phyloP scores from a whole-genome alignment of 2,113 vertebrate genomes.

The Xenopus borealis region DNA sequence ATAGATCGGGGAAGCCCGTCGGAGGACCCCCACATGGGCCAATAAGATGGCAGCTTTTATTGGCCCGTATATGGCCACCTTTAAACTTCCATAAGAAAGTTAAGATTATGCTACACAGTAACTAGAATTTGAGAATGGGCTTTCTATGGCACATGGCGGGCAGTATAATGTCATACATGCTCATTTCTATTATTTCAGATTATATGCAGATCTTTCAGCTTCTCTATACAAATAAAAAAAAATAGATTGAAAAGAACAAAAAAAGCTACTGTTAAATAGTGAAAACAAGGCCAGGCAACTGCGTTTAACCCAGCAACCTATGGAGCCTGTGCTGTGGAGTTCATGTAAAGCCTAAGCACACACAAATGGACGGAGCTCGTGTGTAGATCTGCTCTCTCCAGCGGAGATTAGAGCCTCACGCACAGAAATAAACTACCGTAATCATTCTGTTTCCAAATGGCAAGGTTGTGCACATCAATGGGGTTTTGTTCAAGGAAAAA shows the following conservation, averaged over 20 bases:
- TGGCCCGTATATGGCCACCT: too few relatives aligned
- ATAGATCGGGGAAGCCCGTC: too few relatives aligned
- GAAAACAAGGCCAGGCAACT: conserved; percentile 30
- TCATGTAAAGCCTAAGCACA: conserved; percentile 3
- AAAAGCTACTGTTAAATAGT: conserved; percentile 23
- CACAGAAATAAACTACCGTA: neutral
- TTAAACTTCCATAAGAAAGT: too few relatives aligned
- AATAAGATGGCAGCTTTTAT: too few relatives aligned
- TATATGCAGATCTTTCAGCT: too few relatives aligned
- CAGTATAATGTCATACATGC: too few relatives aligned
- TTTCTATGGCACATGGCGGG: too few relatives aligned
- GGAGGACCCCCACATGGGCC: too few relatives aligned
- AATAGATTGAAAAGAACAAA: neutral
- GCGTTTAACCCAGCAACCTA: neutral
- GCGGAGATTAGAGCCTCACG: conserved; percentile 16
- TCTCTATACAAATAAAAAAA: too few relatives aligned
- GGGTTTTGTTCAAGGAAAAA: conserved; percentile 41
- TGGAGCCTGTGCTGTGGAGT: neutral
- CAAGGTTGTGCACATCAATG: conserved; percentile 21
- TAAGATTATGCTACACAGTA: too few relatives aligned
- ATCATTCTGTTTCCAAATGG: neutral
- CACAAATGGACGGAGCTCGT: neutral
- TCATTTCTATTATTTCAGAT: too few relatives aligned
- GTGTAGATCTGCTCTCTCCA: conserved; percentile 7
- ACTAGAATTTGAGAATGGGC: too few relatives aligned